Conservation (phyloP, 2,113 vertebrate genomes). For the Atlantisia rogersi region DNA sequence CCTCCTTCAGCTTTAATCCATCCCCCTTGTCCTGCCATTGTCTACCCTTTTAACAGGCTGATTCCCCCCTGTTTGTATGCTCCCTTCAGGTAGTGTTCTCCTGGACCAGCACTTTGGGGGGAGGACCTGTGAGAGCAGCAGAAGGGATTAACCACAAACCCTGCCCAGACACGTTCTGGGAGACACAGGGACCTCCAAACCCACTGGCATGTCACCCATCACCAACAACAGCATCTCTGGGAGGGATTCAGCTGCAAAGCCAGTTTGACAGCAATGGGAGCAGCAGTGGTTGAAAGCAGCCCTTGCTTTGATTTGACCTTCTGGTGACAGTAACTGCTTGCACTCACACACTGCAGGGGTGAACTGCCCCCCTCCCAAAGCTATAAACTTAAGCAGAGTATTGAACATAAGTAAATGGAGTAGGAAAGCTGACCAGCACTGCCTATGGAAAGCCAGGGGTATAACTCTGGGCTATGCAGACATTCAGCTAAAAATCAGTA, state of each 20-base stretch:
- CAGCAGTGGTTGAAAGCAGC: background rate
- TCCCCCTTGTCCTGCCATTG: no score
- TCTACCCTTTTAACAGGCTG: no score
- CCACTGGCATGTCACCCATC: accelerated
- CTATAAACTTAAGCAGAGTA: background rate
- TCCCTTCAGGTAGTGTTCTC: no score
- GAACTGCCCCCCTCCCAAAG: background rate
- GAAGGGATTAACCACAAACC: background rate
- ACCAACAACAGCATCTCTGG: background rate
- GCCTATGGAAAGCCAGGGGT: background rate
- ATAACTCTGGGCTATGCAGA: background rate
- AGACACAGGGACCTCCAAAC: background rate
- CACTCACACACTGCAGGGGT: background rate
- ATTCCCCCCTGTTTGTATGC: no score
- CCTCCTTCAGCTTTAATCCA: no score
- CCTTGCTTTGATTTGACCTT: background rate
- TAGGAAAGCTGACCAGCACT: background rate
- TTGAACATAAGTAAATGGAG: background rate
- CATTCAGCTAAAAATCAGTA: background rate
- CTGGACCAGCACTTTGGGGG: background rate
- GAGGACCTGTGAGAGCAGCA: background rate
- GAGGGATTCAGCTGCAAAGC: background rate
- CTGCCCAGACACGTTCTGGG: background rate
- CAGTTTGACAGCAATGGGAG: background rate
- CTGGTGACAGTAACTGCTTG: background rate